Percentiles rank a stretch among this genome's conserved stretches.
phyloP scores from a whole-genome alignment of 2,888 invertebrate genomes.

The Leptinotarsa juncta region DNA sequence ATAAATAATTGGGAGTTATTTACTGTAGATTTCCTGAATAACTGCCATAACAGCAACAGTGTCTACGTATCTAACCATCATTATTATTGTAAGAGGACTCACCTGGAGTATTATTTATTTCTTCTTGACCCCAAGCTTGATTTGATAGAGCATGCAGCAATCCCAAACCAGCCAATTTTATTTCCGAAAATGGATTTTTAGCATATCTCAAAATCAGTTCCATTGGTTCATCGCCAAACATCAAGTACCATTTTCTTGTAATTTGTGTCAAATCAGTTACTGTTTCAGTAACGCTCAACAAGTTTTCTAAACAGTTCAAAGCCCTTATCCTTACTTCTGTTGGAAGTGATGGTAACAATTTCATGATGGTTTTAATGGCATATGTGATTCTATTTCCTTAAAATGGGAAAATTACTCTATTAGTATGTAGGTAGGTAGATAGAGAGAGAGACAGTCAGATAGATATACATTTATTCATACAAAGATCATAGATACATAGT shows the following conservation, averaged over 20 bases:
- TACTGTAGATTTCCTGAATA: no score
- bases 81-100: neutral
- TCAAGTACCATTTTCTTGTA: conserved; percentile 73
- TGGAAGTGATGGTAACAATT: conserved; percentile 71
- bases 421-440: neutral
- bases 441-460: neutral
- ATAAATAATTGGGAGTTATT: no score
- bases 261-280: conserved; percentile 66
- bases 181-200: conserved; percentile 85
- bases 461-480: no score
- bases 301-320: conserved; percentile 73
- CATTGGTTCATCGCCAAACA: conserved; percentile 70
- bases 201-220: conserved; percentile 68
- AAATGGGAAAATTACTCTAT: conserved; percentile 24
- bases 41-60: no score
- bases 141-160: conserved; percentile 76
- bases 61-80: neutral
- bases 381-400: conserved; percentile 68
- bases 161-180: conserved; percentile 76
- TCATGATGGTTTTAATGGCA: conserved; percentile 72
- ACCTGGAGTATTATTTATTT: conserved; percentile 79
- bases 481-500: no score
- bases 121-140: conserved; percentile 84
- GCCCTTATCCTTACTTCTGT: conserved; percentile 77
- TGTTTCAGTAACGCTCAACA: conserved; percentile 66